Percentiles rank a stretch among this genome's conserved stretches.
Conservation (phyloP, 2,888 invertebrate genomes). For the Tineola bisselliella region DNA sequence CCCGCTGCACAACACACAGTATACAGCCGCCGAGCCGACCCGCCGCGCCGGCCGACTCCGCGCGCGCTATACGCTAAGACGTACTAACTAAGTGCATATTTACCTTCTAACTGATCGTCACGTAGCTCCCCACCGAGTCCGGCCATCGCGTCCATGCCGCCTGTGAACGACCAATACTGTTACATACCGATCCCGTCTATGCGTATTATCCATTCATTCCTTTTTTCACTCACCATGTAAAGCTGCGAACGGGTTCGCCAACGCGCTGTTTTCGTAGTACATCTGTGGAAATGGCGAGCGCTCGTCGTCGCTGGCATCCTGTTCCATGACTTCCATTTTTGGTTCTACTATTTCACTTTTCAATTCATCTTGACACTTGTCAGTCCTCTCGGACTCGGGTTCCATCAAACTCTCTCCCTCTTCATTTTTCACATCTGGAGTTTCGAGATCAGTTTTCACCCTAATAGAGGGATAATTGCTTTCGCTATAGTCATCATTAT, state of each 20-base stretch:
- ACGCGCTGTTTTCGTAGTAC: constrained; percentile 54
- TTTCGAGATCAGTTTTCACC: constrained; percentile 68
- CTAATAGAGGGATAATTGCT: constrained; percentile 56
- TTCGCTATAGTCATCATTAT: constrained; percentile 66
- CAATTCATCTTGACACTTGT: constrained; percentile 54
- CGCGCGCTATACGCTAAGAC: constrained; percentile 16
- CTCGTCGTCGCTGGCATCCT: constrained; percentile 75
- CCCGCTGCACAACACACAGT: constrained; percentile 22
- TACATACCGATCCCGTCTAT: not conserved
- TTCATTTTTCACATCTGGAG: constrained; percentile 59
- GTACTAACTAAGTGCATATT: constrained; percentile 46
- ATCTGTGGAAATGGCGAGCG: constrained; percentile 51
- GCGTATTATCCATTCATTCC: not conserved
- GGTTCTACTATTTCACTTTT: constrained; percentile 68
- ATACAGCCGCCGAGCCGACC: constrained; percentile 18
- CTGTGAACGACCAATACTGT: constrained; percentile 24
- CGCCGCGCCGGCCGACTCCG: constrained; percentile 25
- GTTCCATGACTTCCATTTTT: constrained; percentile 79
- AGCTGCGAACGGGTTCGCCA: constrained; percentile 61
- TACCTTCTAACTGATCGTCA: constrained; percentile 60
- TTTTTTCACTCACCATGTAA: constrained; percentile 38
- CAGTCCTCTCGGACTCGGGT: constrained; percentile 46
- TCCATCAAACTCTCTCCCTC: constrained; percentile 59
- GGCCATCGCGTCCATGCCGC: constrained; percentile 60
- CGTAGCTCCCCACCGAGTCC: constrained; percentile 53